Evolutionary conservation across 2,113 vertebrate species (phyloP), one percentile per base, ranked within the genome.

Genomic region (Nasalis larvatus): DNA sequence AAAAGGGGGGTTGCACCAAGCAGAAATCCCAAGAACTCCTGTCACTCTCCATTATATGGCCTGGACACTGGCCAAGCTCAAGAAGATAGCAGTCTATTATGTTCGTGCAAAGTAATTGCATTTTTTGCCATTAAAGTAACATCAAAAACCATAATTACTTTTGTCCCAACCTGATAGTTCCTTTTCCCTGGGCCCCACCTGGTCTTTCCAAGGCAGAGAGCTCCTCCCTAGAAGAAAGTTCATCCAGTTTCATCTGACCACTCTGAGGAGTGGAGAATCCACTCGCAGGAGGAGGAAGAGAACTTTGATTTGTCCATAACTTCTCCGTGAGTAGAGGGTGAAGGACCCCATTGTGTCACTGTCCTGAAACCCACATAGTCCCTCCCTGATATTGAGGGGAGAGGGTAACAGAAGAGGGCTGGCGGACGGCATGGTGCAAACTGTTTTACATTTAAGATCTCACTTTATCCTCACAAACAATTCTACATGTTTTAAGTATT

Each of bases 271-370:
- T 49, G 42, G 54, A 80, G 58, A 45, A 76, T 42, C 35, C 74
- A 37, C 47, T 86, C 47, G 8, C 2, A 7, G n/a, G 18, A 68
- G 81, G 27, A 93, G 20, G 27, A 47, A 76, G 80, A 82, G 35
- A 95, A 42, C 56, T 69, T 20, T 18, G 20, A 49, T 58, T 4
- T 30, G 37, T 80, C 32, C 3, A 13, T 16, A 30, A 21, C 49
- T 91, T 32, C 17, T 30, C 40, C 0, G 0, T 3, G 0, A 32
- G n/a, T 25, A 37, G 21, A 35, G 13, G 37, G 37, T 20, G 37
- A 56, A n/a, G 32, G 66, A 42, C 14, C 45, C n/a, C 49, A 1
- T 3, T 37, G 58, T 10, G 10, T 86, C 25, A 45, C 7, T 83
- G 40, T 37, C 42, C 68, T 23, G 52, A 60, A 86, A 74, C 56